These are phyloP conservation scores for Alosa sapidissima DNA, from an alignment of 2,797 vertebrate species.

Conservation along the genomic window DNA sequence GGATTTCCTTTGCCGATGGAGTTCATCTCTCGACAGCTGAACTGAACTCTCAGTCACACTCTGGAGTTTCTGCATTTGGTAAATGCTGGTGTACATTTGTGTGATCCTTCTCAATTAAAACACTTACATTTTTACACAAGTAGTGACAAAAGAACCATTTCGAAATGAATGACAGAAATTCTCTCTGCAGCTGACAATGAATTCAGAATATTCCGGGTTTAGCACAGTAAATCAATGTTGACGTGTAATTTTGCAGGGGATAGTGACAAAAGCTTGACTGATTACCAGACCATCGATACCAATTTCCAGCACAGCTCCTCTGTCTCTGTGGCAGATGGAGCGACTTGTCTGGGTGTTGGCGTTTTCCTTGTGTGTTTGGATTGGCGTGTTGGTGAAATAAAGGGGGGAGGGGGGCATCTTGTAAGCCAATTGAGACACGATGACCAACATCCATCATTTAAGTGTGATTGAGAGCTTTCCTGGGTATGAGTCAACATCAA, in stretches of 20 bases:
- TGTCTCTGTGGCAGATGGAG: not conserved
- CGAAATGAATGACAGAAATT: not conserved
- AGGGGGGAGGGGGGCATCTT: too few species aligned
- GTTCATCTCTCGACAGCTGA: not conserved
- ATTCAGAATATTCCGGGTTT: not conserved
- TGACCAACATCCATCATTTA: slow-evolving; percentile 53
- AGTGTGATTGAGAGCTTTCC: slow-evolving; percentile 44
- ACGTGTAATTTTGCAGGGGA: slow-evolving; percentile 55
- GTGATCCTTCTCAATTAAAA: not conserved
- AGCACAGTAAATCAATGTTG: slow-evolving; percentile 37
- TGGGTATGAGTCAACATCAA: slow-evolving; percentile 32
- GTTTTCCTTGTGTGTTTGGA: not conserved
- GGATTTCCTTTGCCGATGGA: not conserved
- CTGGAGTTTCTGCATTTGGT: not conserved
- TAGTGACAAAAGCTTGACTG: slow-evolving; percentile 50
- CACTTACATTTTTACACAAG: not conserved
- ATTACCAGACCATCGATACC: slow-evolving; percentile 64
- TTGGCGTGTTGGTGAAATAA: not conserved
- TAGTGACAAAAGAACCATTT: not conserved
- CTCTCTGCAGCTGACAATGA: not conserved
- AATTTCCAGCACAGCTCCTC: slow-evolving; percentile 34
- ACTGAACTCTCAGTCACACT: not conserved
- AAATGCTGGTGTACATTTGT: not conserved
- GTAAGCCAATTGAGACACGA: slow-evolving; percentile 46
- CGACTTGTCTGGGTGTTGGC: not conserved